These are phyloP conservation scores for Hyposoter didymator DNA, from an alignment of 2,888 invertebrate genomes.

Conservation along the genomic window DNA sequence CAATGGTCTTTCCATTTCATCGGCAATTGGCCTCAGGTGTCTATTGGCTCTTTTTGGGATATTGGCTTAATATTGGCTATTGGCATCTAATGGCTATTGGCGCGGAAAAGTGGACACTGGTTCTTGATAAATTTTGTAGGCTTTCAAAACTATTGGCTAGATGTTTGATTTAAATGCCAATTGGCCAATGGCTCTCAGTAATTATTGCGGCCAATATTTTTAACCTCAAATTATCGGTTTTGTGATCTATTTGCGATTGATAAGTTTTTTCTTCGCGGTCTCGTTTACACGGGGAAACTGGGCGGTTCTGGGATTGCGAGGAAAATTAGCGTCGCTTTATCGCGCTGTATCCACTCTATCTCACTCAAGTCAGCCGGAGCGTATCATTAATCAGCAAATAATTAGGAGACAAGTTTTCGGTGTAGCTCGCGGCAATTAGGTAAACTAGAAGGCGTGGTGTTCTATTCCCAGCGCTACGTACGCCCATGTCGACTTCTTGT, in stretches of 20 bases:
- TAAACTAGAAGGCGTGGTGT: conserved; percentile 82
- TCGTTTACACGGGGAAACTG: conserved; percentile 1
- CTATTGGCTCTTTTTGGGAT: not conserved
- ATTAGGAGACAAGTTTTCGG: conserved; percentile 83
- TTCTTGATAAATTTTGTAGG: not conserved
- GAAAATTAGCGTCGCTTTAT: conserved; percentile 80
- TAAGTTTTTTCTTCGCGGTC: not conserved
- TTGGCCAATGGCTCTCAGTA: not conserved
- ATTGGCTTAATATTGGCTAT: not conserved
- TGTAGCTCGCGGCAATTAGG: conserved; percentile 82
- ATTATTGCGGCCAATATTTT: not conserved
- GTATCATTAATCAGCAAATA: conserved; percentile 81
- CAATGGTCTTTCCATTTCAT: not conserved
- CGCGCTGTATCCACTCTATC: conserved; percentile 74
- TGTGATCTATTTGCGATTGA: not conserved
- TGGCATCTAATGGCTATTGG: too few relatives aligned
- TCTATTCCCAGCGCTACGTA: conserved; percentile 79
- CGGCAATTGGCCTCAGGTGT: not conserved
- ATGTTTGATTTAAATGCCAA: not conserved
- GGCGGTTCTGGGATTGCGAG: conserved; percentile 36
- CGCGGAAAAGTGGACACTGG: not conserved
- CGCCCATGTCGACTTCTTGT: conserved; percentile 65
- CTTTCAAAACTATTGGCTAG: not conserved
- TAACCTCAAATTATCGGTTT: not conserved
- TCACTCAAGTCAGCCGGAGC: conserved; percentile 65